Base-by-base conservation (phyloP, 2,888 invertebrate species). In the Pantelozetes paolii region DNA sequence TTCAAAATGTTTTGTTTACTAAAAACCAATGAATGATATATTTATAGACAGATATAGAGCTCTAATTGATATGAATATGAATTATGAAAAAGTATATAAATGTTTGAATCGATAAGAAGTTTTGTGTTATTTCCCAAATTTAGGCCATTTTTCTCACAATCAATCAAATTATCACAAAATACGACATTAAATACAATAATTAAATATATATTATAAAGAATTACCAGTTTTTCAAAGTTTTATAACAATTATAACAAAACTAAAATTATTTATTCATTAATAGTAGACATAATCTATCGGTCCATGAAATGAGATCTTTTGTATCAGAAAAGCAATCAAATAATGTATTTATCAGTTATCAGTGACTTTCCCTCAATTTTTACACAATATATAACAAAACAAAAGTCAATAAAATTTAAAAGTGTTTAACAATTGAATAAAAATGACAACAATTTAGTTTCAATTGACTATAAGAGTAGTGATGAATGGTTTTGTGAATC, bases 361-460 rank as follows among this genome's bases (percentile, higher is more conserved):
- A 23, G 20, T 57, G 15, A 23, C 23, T 57, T 57, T 57, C 57
- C 57, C 62, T 30, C 11, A 62, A 30, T 26, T 9, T 23, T 57
- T 57, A 8, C 26, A 57, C 15, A 57, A 9, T 8, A 57, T 23
- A 26, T 57, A 26, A 57, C n/a, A 62, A 18, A 30, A 30, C 8
- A 62, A n/a, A 26, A 59, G n/a, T 15, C 32, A 62, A 62, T 62
- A 62, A 30, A 62, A 62, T 62, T 62, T 62, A 28, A 62, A 62
- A 15, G 1, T 62, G 2, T 32, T 30, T 62, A 62, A 62, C 62
- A 62, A 62, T 62, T 32, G n/a, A 30, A 32, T 32, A 57, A 23
- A 26, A 57, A 57, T 57, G 57, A 57, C 18, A 8, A 30, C 6
- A 32, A 62, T 32, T 62, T 62, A 32, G 18, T 62, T 20, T 62